Base-by-base conservation (phyloP, 2,113 vertebrate species). In the Lipophrys pholis region DNA sequence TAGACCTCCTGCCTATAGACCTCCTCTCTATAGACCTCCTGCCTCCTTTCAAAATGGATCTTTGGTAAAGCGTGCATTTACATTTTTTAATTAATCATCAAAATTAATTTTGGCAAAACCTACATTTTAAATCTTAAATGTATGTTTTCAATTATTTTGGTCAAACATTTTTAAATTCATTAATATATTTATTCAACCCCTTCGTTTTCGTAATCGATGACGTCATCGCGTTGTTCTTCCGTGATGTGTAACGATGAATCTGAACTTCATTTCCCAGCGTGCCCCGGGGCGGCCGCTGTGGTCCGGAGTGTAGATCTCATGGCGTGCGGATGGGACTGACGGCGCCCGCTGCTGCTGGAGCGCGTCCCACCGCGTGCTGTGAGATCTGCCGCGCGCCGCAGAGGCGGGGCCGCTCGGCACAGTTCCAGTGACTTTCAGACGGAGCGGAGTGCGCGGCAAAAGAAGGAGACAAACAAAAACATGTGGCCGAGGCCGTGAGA, bases 401-500 rank as follows among this genome's bases (percentile, higher is more conserved):
- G 41, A 74, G 53, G 51, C 17, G 12, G 57, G 48, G 17, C 0
- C 8, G 11, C n/a, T n/a, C 40, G 8, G 73, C 50, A 41, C 49
- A 49, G 41, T 5, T n/a, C 41, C 9, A 60, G 39, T 51, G 54
- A 55, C 15, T 84, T 36, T 73, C 53, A 36, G 68, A 73, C 69
- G 79, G 74, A 81, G 59, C 49, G 80, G 88, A 87, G 73, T 93
- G 93, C 93, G 94, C 94, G 94, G 93, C 91, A 95, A 94, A 94
- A 93, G 90, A 88, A 89, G 82, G 82, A 78, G 74, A 88, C 90
- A 93, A 94, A 94, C 92, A 93, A 93, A 94, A 94, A 93, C 94
- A 95, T 94, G 94, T 93, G 94, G 90, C 78, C 63, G 77, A 80
- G 73, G 68, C 85, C 79, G 58, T 88, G 84, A 91, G 62, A 76